These are phyloP conservation scores for Osmoderma eremita DNA, from an alignment of 2,888 invertebrate genomes.

Conservation along the genomic window DNA sequence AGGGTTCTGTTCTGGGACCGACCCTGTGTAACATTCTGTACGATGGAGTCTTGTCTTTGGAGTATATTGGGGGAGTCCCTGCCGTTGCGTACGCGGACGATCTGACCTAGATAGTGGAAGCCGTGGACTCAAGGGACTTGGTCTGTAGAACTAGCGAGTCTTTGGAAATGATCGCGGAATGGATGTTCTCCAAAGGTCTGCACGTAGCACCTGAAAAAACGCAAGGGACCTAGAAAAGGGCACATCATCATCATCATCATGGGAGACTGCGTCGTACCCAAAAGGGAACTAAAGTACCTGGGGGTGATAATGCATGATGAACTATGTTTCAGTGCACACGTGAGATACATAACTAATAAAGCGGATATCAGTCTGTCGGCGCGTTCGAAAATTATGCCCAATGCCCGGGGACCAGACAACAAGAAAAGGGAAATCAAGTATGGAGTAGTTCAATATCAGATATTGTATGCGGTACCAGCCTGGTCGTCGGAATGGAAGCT, in stretches of 20 bases:
- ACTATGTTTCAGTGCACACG: background rate
- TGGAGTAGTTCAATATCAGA: too few relatives aligned
- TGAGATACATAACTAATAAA: background rate
- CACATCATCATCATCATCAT: background rate
- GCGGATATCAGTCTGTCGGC: background rate
- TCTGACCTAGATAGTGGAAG: background rate
- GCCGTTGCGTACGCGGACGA: slow-evolving; percentile 24
- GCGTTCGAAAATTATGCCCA: background rate
- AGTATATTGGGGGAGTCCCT: background rate
- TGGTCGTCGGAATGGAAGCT: too few relatives aligned
- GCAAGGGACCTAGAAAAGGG: background rate
- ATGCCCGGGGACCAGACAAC: background rate
- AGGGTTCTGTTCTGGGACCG: slow-evolving; percentile 29
- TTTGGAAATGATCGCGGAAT: background rate
- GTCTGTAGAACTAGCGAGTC: background rate
- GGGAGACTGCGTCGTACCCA: background rate
- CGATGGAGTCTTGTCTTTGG: slow-evolving; percentile 2
- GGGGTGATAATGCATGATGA: background rate
- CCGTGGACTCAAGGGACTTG: background rate
- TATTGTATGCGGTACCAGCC: too few relatives aligned
- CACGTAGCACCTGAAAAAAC: background rate
- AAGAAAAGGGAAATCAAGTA: background rate
- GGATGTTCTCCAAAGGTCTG: background rate
- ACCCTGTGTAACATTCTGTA: slow-evolving; percentile 29
- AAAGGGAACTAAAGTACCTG: background rate